These are phyloP conservation scores for Pollenia labialis DNA, from an alignment of 2,888 invertebrate genomes.

Conservation along the genomic window DNA sequence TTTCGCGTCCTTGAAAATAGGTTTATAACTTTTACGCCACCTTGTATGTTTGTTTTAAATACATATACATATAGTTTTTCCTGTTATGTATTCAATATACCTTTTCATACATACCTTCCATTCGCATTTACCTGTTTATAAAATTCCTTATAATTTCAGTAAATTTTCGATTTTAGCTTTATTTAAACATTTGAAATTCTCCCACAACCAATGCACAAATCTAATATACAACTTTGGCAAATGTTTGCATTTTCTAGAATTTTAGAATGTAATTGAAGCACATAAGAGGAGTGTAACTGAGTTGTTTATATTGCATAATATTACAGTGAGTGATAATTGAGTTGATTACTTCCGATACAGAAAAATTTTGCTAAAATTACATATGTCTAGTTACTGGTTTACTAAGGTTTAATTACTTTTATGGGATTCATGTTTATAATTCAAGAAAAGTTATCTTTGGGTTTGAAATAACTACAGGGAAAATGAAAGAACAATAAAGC, in stretches of 20 bases:
- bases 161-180: slow-evolving; percentile 37
- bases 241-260: slow-evolving; percentile 12
- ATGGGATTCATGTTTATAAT: neutral
- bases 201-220: neutral
- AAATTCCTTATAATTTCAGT: slow-evolving; percentile 12
- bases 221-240: neutral
- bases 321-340: neutral
- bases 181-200: neutral
- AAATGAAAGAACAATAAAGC: no score
- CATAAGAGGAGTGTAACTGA: neutral
- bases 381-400: neutral
- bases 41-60: neutral
- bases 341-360: neutral
- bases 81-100: neutral
- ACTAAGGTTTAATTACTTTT: neutral
- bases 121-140: slow-evolving; percentile 22
- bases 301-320: neutral
- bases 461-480: no score
- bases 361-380: neutral
- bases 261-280: slow-evolving; percentile 12
- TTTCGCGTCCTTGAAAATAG: no score
- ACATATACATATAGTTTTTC: neutral
- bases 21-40: no score
- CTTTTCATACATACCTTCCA: neutral
- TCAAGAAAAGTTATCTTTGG: no score